Percentiles rank a stretch among this genome's conserved stretches.
Evolutionary conservation across 2,888 invertebrate species (phyloP).

Genomic region (Phengaris arion): DNA sequence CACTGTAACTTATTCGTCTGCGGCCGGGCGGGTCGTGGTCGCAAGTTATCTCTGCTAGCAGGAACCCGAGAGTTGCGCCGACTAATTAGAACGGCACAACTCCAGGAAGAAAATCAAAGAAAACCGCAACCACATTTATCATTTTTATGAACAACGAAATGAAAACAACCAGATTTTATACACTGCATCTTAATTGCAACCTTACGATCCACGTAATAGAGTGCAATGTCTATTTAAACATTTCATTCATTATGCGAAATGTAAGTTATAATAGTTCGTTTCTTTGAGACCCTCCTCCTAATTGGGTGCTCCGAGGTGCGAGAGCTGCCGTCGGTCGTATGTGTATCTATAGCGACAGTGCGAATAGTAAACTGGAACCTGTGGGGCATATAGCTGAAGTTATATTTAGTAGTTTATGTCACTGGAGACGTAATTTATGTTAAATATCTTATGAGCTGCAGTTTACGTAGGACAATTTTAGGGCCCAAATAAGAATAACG

Average conservation of each 20-base stretch:
- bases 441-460: neutral
- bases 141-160: neutral
- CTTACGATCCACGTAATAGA: neutral
- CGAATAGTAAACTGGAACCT: neutral
- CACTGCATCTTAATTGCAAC: neutral
- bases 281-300: neutral
- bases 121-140: constrained; percentile 7
- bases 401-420: neutral
- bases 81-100: neutral
- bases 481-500: neutral
- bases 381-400: neutral
- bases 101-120: neutral
- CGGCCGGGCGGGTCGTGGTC: neutral
- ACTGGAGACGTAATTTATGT: neutral
- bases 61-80: neutral
- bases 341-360: neutral
- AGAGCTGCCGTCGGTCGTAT: neutral
- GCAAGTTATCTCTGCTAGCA: neutral
- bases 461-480: neutral
- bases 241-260: neutral
- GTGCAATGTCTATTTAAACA: neutral
- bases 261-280: neutral
- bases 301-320: neutral
- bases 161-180: neutral
- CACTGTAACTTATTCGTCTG: neutral